These are phyloP conservation scores for Vimba vimba DNA, from an alignment of 2,113 vertebrate species.

Conservation along the genomic window DNA sequence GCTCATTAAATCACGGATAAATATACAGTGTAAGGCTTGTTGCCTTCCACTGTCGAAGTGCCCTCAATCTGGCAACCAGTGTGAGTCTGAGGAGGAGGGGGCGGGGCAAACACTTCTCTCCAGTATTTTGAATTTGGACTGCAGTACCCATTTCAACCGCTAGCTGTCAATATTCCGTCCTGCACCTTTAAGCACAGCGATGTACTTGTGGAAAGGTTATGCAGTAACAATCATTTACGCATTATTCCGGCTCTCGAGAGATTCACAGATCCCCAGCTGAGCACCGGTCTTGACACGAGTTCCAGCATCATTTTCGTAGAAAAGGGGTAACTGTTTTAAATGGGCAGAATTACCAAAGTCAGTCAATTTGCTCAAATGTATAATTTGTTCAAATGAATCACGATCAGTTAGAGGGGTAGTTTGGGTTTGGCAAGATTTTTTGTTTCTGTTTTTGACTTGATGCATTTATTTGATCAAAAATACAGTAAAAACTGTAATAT, in stretches of 20 bases:
- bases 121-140: too few relatives aligned
- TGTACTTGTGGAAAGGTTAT: neutral
- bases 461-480: neutral
- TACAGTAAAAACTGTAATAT: neutral
- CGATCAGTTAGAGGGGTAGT: neutral
- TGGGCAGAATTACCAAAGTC: neutral
- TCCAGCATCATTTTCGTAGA: neutral
- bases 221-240: neutral
- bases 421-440: neutral
- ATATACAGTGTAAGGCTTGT: too few relatives aligned
- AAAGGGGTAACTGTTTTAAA: neutral
- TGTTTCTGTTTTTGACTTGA: neutral
- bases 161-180: too few relatives aligned
- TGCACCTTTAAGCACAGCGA: neutral
- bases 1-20: too few relatives aligned
- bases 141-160: too few relatives aligned
- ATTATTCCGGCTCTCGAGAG: neutral
- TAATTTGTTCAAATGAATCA: conserved; percentile 2
- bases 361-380: neutral
- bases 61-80: too few relatives aligned
- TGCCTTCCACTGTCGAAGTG: too few relatives aligned
- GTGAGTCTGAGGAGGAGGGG: too few relatives aligned
- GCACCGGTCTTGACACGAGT: neutral
- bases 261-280: neutral
- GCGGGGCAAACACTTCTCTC: too few relatives aligned